phyloP scores from a whole-genome alignment of 92 coral and sea anemone species.

The Actinernus sp. region DNA sequence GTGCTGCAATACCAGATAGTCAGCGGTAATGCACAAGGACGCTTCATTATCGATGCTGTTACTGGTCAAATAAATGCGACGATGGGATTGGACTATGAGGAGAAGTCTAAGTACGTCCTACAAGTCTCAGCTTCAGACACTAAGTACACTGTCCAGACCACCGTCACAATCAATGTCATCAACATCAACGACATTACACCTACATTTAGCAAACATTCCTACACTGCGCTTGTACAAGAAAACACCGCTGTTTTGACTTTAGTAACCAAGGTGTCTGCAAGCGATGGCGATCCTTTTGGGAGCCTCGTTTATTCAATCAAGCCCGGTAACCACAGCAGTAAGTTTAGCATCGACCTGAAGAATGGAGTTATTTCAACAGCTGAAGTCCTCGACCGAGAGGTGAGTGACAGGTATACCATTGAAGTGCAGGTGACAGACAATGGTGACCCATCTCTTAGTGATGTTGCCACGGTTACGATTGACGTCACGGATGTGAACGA shows the following conservation, averaged over 20 bases:
- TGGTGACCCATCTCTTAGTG: conserved; percentile 59
- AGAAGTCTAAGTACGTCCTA: conserved; percentile 27
- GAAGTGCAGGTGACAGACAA: conserved; percentile 68
- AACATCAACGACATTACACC: conserved; percentile 85
- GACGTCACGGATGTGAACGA: conserved; percentile 69
- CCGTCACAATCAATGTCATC: conserved; percentile 53
- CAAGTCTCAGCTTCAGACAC: conserved; percentile 78
- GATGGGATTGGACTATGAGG: conserved; percentile 73
- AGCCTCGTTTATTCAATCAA: conserved; percentile 54
- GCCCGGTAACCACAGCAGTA: conserved; percentile 35
- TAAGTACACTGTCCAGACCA: conserved; percentile 16
- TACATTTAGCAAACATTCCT: conserved; percentile 40
- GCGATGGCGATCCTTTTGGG: conserved; percentile 77
- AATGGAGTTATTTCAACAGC: conserved; percentile 76
- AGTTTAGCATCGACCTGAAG: conserved; percentile 68
- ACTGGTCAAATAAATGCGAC: conserved; percentile 71
- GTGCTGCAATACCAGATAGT: conserved; percentile 64
- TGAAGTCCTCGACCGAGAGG: conserved; percentile 76
- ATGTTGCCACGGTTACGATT: conserved; percentile 47
- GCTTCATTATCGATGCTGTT: conserved; percentile 63
- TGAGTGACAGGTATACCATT: conserved; percentile 41
- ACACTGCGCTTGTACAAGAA: conserved; percentile 64
- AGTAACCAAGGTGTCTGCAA: conserved; percentile 62
- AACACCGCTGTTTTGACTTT: conserved; percentile 49
- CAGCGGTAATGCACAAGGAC: conserved; percentile 63